Conservation (phyloP, 2,797 vertebrate species). For the Podargus strigoides region DNA sequence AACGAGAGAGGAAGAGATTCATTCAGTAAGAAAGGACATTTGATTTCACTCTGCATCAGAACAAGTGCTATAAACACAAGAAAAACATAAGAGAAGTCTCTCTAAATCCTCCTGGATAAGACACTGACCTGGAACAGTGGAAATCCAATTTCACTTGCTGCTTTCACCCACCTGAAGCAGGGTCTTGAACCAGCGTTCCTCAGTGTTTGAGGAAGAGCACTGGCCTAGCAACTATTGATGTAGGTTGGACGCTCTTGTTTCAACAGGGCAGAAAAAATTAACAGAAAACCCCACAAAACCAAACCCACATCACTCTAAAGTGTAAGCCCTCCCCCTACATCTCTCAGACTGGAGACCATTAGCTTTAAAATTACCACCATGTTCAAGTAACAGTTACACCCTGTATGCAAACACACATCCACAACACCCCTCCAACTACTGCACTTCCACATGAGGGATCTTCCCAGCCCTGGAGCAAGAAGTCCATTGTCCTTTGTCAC, state of each 20-base stretch:
- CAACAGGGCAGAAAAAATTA: neutral
- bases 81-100: neutral
- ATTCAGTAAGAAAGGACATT: neutral
- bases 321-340: neutral
- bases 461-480: neutral
- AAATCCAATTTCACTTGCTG: neutral
- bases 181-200: neutral
- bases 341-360: neutral
- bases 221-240: neutral
- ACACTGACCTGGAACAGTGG: neutral
- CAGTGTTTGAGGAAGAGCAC: neutral
- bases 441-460: neutral
- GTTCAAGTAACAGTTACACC: neutral
- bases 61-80: neutral
- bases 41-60: neutral
- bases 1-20: neutral
- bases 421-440: neutral
- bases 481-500: neutral
- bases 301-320: neutral
- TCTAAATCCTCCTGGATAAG: neutral
- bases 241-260: neutral
- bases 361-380: neutral
- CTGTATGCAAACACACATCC: neutral
- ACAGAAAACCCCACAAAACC: neutral
- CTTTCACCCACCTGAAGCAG: neutral